A percentile compares a stretch with the other conserved stretches of the same genome.
Evolutionary conservation across 2,113 vertebrate genomes (phyloP).

Genomic region (Sander lucioperca): DNA sequence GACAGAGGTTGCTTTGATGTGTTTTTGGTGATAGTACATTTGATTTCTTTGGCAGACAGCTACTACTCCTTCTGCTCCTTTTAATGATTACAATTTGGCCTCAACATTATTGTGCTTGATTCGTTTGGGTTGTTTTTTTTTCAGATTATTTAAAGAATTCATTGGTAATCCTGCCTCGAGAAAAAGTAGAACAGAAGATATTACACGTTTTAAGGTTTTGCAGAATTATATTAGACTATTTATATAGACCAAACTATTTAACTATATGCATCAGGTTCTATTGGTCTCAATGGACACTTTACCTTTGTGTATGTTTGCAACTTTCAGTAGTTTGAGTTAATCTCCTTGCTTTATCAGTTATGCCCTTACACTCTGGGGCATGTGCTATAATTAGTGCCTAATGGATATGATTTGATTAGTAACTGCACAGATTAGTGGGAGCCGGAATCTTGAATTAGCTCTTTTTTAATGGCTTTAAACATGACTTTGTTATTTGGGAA

Average conservation of each 20-base stretch:
- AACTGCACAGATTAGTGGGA: conserved; percentile 46
- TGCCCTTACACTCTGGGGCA: conserved; percentile 19
- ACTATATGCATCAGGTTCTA: background rate
- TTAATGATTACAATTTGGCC: background rate
- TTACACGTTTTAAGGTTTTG: background rate
- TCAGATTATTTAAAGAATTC: background rate
- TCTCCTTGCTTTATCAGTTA: conserved; percentile 26
- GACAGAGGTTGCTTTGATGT: background rate
- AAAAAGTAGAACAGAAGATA: background rate
- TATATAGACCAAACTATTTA: background rate
- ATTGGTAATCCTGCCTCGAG: background rate
- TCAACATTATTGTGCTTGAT: background rate
- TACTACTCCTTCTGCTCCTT: too few species aligned
- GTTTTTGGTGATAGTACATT: background rate
- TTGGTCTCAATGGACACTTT: conserved; percentile 11
- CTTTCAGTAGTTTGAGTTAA: conserved; percentile 39
- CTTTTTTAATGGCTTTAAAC: conserved; percentile 19
- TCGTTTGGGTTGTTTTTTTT: background rate
- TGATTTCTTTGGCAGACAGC: background rate
- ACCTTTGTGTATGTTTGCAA: background rate
- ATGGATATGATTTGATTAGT: conserved; percentile 56
- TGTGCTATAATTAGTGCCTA: conserved; percentile 52
- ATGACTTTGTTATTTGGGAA: conserved; percentile 42
- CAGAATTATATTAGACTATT: background rate
- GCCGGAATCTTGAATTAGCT: conserved; percentile 29